Percentiles rank a stretch among this genome's conserved stretches.
Conservation (phyloP, 2,888 invertebrate species). For the Torymus tubicola region DNA sequence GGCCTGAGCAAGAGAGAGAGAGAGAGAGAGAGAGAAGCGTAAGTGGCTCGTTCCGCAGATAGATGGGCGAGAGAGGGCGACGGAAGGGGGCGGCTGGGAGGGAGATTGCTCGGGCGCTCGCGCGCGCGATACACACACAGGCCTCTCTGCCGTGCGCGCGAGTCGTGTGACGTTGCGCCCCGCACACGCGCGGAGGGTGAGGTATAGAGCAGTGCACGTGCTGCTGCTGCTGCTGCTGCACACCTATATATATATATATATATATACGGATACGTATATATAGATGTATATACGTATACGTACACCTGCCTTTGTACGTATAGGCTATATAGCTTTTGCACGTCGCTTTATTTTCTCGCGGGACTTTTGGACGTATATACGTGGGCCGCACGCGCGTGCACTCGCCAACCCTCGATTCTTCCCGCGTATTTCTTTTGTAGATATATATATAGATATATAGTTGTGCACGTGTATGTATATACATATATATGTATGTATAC, state of each 20-base stretch:
- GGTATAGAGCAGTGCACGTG: background rate
- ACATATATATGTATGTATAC: background rate
- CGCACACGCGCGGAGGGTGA: background rate
- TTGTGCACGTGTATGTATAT: no score
- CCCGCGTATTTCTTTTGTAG: no score
- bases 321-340: no score
- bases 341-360: no score
- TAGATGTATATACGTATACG: no score
- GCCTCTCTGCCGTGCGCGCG: constrained; percentile 2
- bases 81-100: constrained; percentile 39
- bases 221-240: background rate
- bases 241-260: no score
- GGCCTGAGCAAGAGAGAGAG: constrained; percentile 59
- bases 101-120: constrained; percentile 40
- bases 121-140: constrained; percentile 46
- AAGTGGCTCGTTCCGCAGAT: constrained; percentile 60
- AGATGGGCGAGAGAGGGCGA: constrained; percentile 59
- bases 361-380: no score
- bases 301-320: no score
- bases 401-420: no score
- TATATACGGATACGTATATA: no score
- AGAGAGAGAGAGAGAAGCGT: constrained; percentile 5
- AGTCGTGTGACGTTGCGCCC: constrained; percentile 16
- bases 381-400: no score
- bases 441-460: no score